Percentiles rank a stretch among this genome's conserved stretches.
Conservation (phyloP, 2,113 vertebrate species). For the Istiophorus platypterus region DNA sequence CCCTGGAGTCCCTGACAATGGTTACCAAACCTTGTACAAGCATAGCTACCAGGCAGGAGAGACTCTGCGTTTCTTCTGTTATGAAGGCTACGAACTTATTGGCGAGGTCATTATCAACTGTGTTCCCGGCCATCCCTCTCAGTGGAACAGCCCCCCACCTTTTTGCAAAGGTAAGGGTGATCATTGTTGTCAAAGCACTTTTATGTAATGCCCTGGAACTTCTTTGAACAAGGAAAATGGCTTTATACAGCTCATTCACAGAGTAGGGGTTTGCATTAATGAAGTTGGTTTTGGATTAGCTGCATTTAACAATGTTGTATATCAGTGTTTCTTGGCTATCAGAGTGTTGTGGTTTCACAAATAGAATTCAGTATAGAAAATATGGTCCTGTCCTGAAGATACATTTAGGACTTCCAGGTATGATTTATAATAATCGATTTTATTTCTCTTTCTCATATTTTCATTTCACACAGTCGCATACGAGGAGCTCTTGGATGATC, state of each 20-base stretch:
- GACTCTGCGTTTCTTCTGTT: conserved; percentile 94
- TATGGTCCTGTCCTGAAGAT: not conserved
- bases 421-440: not conserved
- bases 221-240: not conserved
- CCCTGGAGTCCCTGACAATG: conserved; percentile 92
- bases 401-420: not conserved
- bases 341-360: not conserved
- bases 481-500: conserved; percentile 92
- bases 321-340: not conserved
- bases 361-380: not conserved
- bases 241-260: not conserved
- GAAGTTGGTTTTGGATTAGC: not conserved
- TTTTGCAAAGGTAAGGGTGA: conserved; percentile 90
- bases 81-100: conserved; percentile 93
- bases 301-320: not conserved
- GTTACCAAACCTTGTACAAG: conserved; percentile 94
- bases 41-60: conserved; percentile 94
- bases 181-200: not conserved
- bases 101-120: conserved; percentile 94
- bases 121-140: conserved; percentile 91
- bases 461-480: conserved; percentile 85
- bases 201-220: not conserved
- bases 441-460: conserved; percentile 27
- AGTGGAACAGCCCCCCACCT: conserved; percentile 93
- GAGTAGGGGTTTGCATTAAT: not conserved